Base-by-base conservation (phyloP, 2,113 vertebrate genomes). In the Laterallus jamaicensis region DNA sequence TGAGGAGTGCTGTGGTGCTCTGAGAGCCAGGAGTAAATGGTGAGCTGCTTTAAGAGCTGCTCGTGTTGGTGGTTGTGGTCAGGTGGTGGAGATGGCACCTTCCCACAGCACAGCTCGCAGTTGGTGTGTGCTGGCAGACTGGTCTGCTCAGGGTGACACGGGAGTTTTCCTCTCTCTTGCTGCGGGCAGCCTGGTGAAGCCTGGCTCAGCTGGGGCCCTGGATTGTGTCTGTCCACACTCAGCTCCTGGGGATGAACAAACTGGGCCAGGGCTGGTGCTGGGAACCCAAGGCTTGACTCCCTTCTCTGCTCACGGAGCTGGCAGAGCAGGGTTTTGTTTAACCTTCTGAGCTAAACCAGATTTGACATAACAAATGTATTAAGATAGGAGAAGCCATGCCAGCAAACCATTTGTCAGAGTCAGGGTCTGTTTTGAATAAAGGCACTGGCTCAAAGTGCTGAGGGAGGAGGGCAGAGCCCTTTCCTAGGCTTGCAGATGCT, bases 291-390 rank as follows among this genome's bases (percentile, higher is more conserved):
- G 55, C 64, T 85, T 49, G 60, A 31, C 19, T 31, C 10, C 1
- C 12, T 22, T 59, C 39, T 78, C 66, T 49, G 74, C 24, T 60
- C 13, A 0, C 11, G n/a, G 32, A 7, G 63, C 64, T 67, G 70
- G 85, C 67, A 75, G 47, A 64, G 39, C 40, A 56, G 60, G 54
- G 47, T 69, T 95, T 68, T 78, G 11, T 68, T 93, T 83, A 44
- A 70, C 40, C 17, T 95, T 92, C 37, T 79, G 59, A 95, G 71
- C 82, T 59, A 31, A 93, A 92, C 9, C n/a, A 93, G 82, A 55
- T 70, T 50, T 35, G 75, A 81, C 22, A 3, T 62, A 82, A 66
- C 28, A n/a, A 44, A 66, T 55, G 16, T 67, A 56, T 77, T 78
- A 63, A 82, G 62, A 68, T 66, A 50, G 32, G 17, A 59, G 63